Evolutionary conservation across 92 coral and sea anemone species (phyloP).

Genomic region (Zoanthus sansibaricus): DNA sequence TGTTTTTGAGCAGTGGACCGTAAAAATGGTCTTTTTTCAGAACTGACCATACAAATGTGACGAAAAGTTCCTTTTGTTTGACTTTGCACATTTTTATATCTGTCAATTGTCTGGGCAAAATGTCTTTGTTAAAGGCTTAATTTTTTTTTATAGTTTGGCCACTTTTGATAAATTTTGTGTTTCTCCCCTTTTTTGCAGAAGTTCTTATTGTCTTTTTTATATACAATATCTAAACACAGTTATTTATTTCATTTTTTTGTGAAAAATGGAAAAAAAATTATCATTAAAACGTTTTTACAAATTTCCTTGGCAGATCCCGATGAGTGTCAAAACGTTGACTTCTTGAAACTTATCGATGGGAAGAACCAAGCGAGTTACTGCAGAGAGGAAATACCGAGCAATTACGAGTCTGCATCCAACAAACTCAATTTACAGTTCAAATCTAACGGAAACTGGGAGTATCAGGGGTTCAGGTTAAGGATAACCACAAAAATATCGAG

Average conservation of each 20-base stretch:
- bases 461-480: not conserved
- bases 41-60: too few relatives aligned
- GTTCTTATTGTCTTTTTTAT: too few relatives aligned
- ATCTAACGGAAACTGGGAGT: not conserved
- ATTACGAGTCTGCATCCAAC: constrained; percentile 13
- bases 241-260: not conserved
- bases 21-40: too few relatives aligned
- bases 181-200: too few relatives aligned
- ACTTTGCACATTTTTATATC: too few relatives aligned
- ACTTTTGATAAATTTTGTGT: too few relatives aligned
- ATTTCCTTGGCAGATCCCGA: not conserved
- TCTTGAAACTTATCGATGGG: constrained; percentile 12
- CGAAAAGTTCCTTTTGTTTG: too few relatives aligned
- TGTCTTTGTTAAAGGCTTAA: too few relatives aligned
- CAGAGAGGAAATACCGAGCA: not conserved
- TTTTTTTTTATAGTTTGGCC: too few relatives aligned
- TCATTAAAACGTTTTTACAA: not conserved
- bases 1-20: too few relatives aligned
- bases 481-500: constrained; percentile 30
- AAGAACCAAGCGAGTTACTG: not conserved
- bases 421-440: constrained; percentile 10
- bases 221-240: not conserved
- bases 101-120: too few relatives aligned
- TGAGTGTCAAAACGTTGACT: constrained; percentile 7
- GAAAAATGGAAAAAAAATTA: too few relatives aligned